Conservation (phyloP, 2,797 vertebrate species). For the Rhinoraja longicauda region DNA sequence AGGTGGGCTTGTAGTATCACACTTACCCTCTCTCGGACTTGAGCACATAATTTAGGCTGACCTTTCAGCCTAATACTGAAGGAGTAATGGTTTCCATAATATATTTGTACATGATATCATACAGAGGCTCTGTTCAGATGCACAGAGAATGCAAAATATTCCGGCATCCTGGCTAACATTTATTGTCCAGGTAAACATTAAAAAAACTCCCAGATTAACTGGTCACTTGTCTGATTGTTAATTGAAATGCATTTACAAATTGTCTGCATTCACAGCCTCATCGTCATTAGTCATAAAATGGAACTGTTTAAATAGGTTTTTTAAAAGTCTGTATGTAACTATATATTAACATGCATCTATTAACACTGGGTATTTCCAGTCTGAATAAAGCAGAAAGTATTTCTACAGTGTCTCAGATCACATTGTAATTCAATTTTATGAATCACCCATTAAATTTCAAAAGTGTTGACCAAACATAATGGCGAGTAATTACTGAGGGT, state of each 20-base stretch:
- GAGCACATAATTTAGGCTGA: not conserved
- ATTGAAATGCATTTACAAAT: not conserved
- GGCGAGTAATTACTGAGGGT: not conserved
- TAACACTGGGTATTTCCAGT: not conserved
- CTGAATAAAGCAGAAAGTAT: not conserved
- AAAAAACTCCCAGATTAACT: not conserved
- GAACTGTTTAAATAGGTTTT: not conserved
- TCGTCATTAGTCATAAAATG: not conserved
- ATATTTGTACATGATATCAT: not conserved
- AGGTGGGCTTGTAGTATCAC: no score
- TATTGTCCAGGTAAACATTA: not conserved
- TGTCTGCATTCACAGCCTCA: not conserved
- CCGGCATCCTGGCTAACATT: not conserved
- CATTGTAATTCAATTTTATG: slow-evolving; percentile 14
- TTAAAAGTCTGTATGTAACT: not conserved
- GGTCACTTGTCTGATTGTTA: not conserved
- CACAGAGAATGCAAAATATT: not conserved
- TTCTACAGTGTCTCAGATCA: not conserved
- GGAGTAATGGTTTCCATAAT: not conserved
- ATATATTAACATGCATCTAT: slow-evolving; percentile 5
- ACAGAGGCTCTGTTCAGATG: not conserved
- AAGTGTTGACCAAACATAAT: not conserved
- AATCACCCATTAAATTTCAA: not conserved
- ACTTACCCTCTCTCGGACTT: not conserved
- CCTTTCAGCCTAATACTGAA: not conserved